Evolutionary conservation across 2,888 invertebrate species (phyloP).

Genomic region (Phortica okadai): DNA sequence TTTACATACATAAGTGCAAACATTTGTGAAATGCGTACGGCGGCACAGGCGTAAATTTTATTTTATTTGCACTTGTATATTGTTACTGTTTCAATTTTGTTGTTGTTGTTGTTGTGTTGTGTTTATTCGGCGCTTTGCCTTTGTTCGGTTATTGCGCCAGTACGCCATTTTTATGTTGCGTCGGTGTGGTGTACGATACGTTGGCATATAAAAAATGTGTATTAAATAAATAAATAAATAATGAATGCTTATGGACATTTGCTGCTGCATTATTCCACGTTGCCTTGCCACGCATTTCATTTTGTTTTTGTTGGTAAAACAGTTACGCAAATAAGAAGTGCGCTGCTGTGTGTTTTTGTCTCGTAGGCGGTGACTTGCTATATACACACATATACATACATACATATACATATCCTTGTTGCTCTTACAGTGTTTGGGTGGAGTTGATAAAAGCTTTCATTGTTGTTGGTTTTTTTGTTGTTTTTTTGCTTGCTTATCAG

Average conservation of each 20-base stretch:
- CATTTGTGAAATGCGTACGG: not conserved
- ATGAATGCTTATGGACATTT: constrained; percentile 68
- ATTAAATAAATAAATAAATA: constrained; percentile 68
- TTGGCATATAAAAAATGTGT: constrained; percentile 45
- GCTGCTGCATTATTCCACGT: constrained; percentile 59
- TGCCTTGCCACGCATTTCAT: constrained; percentile 18
- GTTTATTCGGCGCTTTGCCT: not conserved
- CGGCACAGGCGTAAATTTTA: constrained; percentile 60
- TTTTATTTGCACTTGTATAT: constrained; percentile 57
- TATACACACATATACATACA: no score
- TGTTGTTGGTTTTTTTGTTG: not conserved
- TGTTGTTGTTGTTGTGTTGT: not conserved
- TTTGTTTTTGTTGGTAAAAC: constrained; percentile 62
- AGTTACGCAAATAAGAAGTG: constrained; percentile 68
- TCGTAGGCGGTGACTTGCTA: not conserved
- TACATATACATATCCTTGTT: no score
- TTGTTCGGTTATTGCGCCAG: not conserved
- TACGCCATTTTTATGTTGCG: not conserved
- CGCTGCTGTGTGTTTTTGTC: constrained; percentile 51
- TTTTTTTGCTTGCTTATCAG: not conserved
- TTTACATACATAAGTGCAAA: not conserved
- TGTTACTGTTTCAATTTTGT: not conserved
- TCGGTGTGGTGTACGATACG: not conserved
- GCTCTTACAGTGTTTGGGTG: no score
- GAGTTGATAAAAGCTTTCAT: no score